Evolutionary conservation across 1,140 invertebrate species (phyloP).

Genomic region (Nautilus pompilius): DNA sequence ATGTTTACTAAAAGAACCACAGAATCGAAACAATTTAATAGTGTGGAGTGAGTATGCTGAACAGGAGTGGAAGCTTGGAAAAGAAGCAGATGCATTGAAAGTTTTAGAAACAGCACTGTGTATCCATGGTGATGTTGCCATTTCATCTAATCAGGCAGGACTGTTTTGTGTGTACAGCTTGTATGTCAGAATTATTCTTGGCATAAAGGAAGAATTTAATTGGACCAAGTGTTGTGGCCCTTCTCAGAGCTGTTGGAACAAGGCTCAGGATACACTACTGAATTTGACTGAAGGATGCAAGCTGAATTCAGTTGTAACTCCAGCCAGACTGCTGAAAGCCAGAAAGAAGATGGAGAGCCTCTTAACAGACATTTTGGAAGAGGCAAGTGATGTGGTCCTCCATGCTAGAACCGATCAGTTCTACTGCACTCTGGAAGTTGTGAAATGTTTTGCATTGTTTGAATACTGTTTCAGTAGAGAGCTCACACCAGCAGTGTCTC

Average conservation of each 20-base stretch:
- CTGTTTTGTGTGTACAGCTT: too few relatives aligned
- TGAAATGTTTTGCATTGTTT: slow-evolving; percentile 46
- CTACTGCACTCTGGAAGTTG: slow-evolving; percentile 8
- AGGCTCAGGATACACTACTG: not conserved
- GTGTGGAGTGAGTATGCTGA: slow-evolving; percentile 54
- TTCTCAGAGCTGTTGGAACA: too few relatives aligned
- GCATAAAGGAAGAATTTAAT: too few relatives aligned
- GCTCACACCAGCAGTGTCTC: slow-evolving; percentile 25
- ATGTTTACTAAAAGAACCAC: slow-evolving; percentile 49
- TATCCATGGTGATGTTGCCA: slow-evolving; percentile 29
- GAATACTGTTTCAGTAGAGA: slow-evolving; percentile 40
- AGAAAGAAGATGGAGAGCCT: slow-evolving; percentile 16
- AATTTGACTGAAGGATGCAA: slow-evolving; percentile 20
- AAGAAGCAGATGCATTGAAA: slow-evolving; percentile 42
- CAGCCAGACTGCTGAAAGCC: slow-evolving; percentile 28
- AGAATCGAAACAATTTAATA: slow-evolving; percentile 53
- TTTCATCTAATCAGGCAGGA: too few relatives aligned
- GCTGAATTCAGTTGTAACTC: slow-evolving; percentile 21
- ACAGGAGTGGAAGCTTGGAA: slow-evolving; percentile 42
- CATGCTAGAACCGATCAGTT: not conserved
- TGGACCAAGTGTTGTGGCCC: too few relatives aligned
- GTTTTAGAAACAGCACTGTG: slow-evolving; percentile 49
- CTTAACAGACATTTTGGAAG: slow-evolving; percentile 13
- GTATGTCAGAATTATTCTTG: slow-evolving; percentile 31
- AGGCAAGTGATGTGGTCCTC: not conserved